Percentiles rank a stretch among this genome's conserved stretches.
Evolutionary conservation across 2,797 vertebrate genomes (phyloP).

Genomic region (Pachyuromys duprasi): DNA sequence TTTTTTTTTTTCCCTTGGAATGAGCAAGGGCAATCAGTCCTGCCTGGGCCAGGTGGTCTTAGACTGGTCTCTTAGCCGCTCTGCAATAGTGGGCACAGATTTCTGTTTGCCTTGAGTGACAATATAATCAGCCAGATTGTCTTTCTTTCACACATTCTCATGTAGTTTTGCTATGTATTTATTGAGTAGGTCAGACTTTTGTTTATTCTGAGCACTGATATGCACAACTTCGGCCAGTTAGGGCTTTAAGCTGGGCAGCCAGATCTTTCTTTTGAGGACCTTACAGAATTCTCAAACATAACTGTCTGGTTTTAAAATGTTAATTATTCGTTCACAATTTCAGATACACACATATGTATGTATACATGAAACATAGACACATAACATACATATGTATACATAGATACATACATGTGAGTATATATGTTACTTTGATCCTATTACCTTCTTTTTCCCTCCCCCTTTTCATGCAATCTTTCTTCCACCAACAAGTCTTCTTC

Average conservation of each 20-base stretch:
- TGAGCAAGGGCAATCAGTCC: neutral
- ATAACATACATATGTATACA: neutral
- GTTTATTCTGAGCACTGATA: neutral
- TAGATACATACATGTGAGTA: neutral
- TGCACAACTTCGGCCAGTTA: neutral
- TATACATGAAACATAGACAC: neutral
- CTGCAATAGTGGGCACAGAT: neutral
- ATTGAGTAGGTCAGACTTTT: neutral
- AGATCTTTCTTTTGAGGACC: neutral
- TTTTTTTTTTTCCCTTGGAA: neutral
- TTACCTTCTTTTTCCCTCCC: neutral
- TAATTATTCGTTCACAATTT: neutral
- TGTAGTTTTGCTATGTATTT: neutral
- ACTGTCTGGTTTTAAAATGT: neutral
- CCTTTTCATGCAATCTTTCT: neutral
- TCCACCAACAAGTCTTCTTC: neutral
- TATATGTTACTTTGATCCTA: too few relatives aligned
- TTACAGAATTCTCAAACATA: neutral
- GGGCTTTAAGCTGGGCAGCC: neutral
- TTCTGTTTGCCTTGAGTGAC: neutral
- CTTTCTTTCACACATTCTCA: neutral
- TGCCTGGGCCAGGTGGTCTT: neutral
- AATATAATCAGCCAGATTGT: neutral
- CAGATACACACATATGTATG: neutral
- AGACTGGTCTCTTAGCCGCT: neutral